These are phyloP conservation scores for Hydroisotoma schaefferi DNA, from an alignment of 2,888 invertebrate species.

Conservation along the genomic window DNA sequence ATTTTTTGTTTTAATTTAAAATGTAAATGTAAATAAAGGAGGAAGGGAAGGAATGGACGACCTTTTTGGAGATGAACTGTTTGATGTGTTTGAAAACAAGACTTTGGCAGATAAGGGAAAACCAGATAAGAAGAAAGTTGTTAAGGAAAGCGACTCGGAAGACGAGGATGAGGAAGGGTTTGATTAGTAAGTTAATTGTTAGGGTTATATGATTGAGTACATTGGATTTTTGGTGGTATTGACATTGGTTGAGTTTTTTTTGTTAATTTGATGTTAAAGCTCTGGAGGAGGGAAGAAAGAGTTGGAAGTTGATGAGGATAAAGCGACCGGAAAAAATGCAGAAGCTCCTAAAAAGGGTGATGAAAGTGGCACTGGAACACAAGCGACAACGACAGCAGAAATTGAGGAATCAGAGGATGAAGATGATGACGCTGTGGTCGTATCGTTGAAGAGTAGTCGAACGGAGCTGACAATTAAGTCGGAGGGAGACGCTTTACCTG, in stretches of 20 bases:
- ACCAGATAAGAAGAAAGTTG: not conserved
- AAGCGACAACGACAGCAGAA: not conserved
- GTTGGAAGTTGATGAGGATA: not conserved
- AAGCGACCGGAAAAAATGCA: not conserved
- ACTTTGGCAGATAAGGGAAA: not conserved
- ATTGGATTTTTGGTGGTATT: too few relatives aligned
- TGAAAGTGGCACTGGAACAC: not conserved
- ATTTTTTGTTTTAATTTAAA: too few relatives aligned
- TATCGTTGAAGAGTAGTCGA: not conserved
- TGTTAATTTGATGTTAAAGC: not conserved
- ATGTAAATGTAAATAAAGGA: too few relatives aligned
- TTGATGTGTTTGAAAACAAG: constrained; percentile 33
- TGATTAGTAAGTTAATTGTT: constrained; percentile 4
- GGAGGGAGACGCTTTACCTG: not conserved
- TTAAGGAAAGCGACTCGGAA: constrained; percentile 5
- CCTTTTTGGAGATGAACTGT: constrained; percentile 30
- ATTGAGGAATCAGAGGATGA: too few relatives aligned
- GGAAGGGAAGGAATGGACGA: constrained; percentile 15
- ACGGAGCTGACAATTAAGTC: too few relatives aligned
- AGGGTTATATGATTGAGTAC: too few relatives aligned
- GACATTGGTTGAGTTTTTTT: not conserved
- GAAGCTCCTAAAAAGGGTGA: not conserved
- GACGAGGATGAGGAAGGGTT: constrained; percentile 3
- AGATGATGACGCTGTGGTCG: not conserved
- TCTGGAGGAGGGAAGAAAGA: not conserved